These are phyloP conservation scores for Desoria tigrina DNA, from an alignment of 2,888 invertebrate species.

Conservation along the genomic window DNA sequence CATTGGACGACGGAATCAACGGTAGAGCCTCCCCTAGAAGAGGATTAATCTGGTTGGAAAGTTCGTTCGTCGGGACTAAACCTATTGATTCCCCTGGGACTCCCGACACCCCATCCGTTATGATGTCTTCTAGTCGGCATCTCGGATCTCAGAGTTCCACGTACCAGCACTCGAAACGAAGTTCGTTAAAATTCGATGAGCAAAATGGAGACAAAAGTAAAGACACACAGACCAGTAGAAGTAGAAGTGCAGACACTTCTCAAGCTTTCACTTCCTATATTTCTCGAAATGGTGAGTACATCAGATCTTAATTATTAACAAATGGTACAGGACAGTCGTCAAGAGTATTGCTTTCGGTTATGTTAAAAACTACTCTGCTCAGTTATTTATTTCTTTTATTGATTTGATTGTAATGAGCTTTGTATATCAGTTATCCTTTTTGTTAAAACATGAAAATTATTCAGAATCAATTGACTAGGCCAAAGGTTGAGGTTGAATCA, in stretches of 20 bases:
- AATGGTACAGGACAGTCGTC: slow-evolving; percentile 1
- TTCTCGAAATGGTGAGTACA: slow-evolving; percentile 51
- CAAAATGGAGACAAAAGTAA: slow-evolving; percentile 20
- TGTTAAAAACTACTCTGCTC: slow-evolving; percentile 2
- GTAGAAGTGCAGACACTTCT: slow-evolving; percentile 25
- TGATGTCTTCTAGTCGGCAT: slow-evolving; percentile 47
- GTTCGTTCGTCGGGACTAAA: slow-evolving; percentile 79
- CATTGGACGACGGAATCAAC: slow-evolving; percentile 55
- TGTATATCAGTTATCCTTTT: too few relatives aligned
- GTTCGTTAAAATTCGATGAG: slow-evolving; percentile 15
- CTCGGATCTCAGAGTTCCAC: slow-evolving; percentile 25
- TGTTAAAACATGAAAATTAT: too few relatives aligned
- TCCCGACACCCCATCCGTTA: slow-evolving; percentile 61
- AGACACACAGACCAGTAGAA: slow-evolving; percentile 6
- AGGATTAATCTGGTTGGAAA: slow-evolving; percentile 81
- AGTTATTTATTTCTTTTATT: not conserved
- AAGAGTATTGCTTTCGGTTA: slow-evolving; percentile 1
- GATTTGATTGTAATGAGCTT: not conserved
- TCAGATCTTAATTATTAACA: slow-evolving; percentile 13
- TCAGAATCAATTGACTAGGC: too few relatives aligned
- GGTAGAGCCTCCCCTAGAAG: slow-evolving; percentile 57
- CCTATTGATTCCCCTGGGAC: slow-evolving; percentile 78
- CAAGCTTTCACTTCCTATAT: slow-evolving; percentile 40
- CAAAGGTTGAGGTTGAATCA: too few relatives aligned
- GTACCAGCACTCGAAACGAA: slow-evolving; percentile 21